Percentiles rank a stretch among this genome's conserved stretches.
phyloP scores from a whole-genome alignment of 35 echinoderm and acorn worm genomes.

The Antedon bifida region DNA sequence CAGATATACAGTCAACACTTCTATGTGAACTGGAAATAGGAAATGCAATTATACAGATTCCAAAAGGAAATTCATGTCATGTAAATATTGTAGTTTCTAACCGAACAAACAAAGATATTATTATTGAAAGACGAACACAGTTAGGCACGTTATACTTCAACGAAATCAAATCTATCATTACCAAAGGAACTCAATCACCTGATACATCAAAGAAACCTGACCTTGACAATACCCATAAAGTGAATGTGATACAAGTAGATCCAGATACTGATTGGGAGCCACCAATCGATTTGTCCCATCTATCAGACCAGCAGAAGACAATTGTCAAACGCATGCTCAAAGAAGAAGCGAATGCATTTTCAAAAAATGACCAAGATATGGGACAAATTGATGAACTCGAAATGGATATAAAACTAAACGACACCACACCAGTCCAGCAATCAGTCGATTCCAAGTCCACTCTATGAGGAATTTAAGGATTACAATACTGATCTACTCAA shows the following conservation, averaged over 20 bases:
- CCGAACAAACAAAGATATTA: conserved; percentile 4
- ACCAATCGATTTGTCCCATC: conserved; percentile 20
- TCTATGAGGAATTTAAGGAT: conserved; percentile 10
- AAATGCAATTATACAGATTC: conserved; percentile 13
- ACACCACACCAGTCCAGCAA: neutral
- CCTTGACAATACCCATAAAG: neutral
- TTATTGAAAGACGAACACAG: conserved; percentile 5
- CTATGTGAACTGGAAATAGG: neutral
- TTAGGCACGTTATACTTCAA: conserved; percentile 33
- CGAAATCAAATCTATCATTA: neutral
- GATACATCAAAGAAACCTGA: neutral
- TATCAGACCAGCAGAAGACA: neutral
- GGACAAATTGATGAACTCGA: neutral
- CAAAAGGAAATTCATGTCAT: conserved; percentile 7
- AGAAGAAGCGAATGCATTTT: neutral
- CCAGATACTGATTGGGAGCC: conserved; percentile 6
- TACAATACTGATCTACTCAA: neutral
- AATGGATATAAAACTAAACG: conserved; percentile 15
- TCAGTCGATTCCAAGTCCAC: neutral
- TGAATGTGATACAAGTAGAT: neutral
- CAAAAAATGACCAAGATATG: conserved; percentile 16
- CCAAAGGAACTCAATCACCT: neutral
- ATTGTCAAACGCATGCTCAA: neutral
- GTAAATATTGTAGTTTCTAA: conserved; percentile 29
- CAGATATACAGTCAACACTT: too few relatives aligned